Evolutionary conservation across 1,140 invertebrate genomes (phyloP).

Genomic region (Centruroides sculpturatus): DNA sequence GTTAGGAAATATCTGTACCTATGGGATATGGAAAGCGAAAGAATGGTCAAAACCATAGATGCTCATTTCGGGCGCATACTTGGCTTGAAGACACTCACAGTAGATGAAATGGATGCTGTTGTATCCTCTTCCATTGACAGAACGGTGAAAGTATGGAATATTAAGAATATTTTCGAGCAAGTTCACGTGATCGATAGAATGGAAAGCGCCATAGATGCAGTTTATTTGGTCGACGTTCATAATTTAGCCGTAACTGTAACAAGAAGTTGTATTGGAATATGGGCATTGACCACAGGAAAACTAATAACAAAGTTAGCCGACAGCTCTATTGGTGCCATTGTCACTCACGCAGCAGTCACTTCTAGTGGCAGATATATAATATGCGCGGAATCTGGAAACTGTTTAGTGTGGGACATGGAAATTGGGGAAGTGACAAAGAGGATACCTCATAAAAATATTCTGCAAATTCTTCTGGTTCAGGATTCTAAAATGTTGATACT

Average conservation of each 20-base stretch:
- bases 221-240: constrained; percentile 56
- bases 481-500: constrained; percentile 68
- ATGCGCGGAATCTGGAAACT: constrained; percentile 80
- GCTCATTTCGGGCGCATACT: constrained; percentile 95
- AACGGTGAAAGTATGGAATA: constrained; percentile 98
- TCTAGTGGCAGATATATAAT: constrained; percentile 64
- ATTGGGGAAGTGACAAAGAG: constrained; percentile 49
- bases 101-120: constrained; percentile 84
- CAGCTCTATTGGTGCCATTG: constrained; percentile 82
- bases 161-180: constrained; percentile 96
- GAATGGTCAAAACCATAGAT: constrained; percentile 81
- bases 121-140: constrained; percentile 92
- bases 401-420: constrained; percentile 69
- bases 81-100: constrained; percentile 65
- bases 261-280: constrained; percentile 83
- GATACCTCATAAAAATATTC: constrained; percentile 67
- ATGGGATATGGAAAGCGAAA: constrained; percentile 62
- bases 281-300: constrained; percentile 77
- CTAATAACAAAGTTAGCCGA: constrained; percentile 74
- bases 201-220: constrained; percentile 85
- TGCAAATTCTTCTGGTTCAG: constrained; percentile 69
- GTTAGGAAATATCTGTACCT: constrained; percentile 92
- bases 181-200: constrained; percentile 91
- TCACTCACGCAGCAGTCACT: constrained; percentile 80
- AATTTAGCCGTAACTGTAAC: constrained; percentile 73